Base-by-base conservation (phyloP, 2,113 vertebrate genomes). In the Pachyramphus minor region DNA sequence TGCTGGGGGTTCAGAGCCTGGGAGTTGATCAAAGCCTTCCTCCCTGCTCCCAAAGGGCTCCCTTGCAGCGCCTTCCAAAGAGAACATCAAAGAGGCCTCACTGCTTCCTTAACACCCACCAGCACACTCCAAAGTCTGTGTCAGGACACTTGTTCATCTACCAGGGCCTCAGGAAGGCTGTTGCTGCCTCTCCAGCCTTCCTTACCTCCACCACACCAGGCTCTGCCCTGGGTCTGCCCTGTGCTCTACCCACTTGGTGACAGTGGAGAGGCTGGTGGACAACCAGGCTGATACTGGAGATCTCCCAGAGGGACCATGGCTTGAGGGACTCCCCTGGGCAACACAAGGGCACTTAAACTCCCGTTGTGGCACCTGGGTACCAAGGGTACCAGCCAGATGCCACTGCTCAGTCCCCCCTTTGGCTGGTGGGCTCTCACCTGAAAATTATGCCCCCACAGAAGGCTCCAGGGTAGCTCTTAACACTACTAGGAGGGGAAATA, bases 11-110 rank as follows among this genome's bases (percentile, higher is more conserved):
- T 95, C 84, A 84, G 37, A 33, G 31, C n/a, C 62, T 73, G 25
- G 23, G 72, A 74, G 59, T 10, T 22, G 72, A 95, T 77, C 75
- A 92, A 93, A 94, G 88, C 47, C 62, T 52, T 71, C 63, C 63
- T 50, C 63, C 23, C 45, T 66, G 63, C 69, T 80, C 75, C 90
- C 50, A 56, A 58, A 28, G 67, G 79, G 59, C 55, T 90, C 76
- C 71, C 55, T 39, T 31, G 21, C 63, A 55, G 75, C 2, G 0
- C 22, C n/a, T 84, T 84, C 80, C 76, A 93, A 74, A 62, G 23
- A 71, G 24, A 90, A 86, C 20, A 93, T 79, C 59, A 72, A 89
- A 91, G 50, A 67, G 24, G 25, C 21, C 42, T 69, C 90, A 15
- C 17, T 5, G 7, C 31, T 88, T 79, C 81, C 78, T 73, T 35